Evolutionary conservation across 92 coral and sea anemone species (phyloP), one percentile per base, ranked within the genome.

Genomic region (Zoanthus gigantus): DNA sequence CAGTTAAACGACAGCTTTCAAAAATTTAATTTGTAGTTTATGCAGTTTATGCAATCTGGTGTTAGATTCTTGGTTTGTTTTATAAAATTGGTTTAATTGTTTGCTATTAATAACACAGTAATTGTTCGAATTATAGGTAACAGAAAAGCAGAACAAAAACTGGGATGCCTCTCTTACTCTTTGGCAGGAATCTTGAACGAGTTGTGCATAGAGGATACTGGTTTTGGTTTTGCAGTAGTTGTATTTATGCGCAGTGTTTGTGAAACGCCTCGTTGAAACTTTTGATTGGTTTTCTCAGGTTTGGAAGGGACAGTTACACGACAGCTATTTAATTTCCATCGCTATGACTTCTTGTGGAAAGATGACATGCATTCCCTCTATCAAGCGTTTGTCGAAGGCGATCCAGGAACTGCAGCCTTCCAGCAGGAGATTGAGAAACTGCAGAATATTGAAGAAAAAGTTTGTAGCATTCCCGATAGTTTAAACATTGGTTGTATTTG

Each of bases 311-410:
- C 99, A 34, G 99, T 94, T 4, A 94, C 92, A 44, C 94, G 98
- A 10, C 99, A 97, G 85, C 89, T 97, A 74, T 89, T 97, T 12
- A 96, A 94, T 83, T 97, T 97, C 71, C 97, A 95, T 75, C 99
- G 99, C 29, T 97, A 97, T 69, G 98, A 97, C 84, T 97, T 97
- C 48, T 92, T 97, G 56, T 97, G 99, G 99, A 91, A 94, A 76
- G 99, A 97, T 66, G 99, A 97, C 90, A 93, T 97, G 99, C 99
- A 97, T 82, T 94, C 97, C 1, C 77, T 97, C 61, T 97, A 97
- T 76, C 98, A 97, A 74, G 92, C 98, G 3, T 97, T 97, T 80
- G 98, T 91, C 16, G 98, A 97, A 80, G 91, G 91, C 58, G 99
- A 97, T 61, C 99, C 99, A 45, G 95, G 98, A 61, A 92, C 97